Percentiles rank a stretch among this genome's conserved stretches.
Evolutionary conservation across 2,113 vertebrate species (phyloP).

Genomic region (Ptychochromis oligacanthus): DNA sequence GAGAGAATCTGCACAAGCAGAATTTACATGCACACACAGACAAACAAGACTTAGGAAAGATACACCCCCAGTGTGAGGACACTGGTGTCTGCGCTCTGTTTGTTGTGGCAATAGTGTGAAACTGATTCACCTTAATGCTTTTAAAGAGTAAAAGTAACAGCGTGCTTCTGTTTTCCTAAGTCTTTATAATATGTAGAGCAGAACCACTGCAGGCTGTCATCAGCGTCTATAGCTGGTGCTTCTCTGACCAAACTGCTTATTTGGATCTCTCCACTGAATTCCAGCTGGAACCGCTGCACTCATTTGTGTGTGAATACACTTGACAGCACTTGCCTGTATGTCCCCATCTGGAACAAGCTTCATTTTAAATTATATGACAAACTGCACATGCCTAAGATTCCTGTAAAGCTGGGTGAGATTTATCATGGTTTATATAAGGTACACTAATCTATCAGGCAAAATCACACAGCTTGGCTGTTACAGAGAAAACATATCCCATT

Average conservation of each 20-base stretch:
- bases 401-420: slow-evolving; percentile 22
- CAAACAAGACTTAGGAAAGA: not conserved
- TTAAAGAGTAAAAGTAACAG: not conserved
- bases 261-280: not conserved
- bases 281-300: slow-evolving; percentile 6
- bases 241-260: slow-evolving; percentile 5
- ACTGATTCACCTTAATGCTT: not conserved
- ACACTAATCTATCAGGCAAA: slow-evolving; percentile 13
- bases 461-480: slow-evolving; percentile 32
- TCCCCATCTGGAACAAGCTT: slow-evolving; percentile 1
- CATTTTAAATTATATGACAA: slow-evolving; percentile 14
- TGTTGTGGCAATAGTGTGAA: not conserved
- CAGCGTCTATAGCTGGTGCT: not conserved
- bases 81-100: not conserved
- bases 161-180: not conserved
- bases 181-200: not conserved
- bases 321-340: not conserved
- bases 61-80: not conserved
- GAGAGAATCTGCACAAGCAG: not conserved
- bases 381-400: slow-evolving; percentile 39
- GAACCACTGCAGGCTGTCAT: not conserved
- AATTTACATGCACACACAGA: not conserved
- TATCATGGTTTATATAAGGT: slow-evolving; percentile 19
- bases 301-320: not conserved
- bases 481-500: not conserved